Base-by-base conservation (phyloP, 2,888 invertebrate genomes). In the Chrysina gloriosa region DNA sequence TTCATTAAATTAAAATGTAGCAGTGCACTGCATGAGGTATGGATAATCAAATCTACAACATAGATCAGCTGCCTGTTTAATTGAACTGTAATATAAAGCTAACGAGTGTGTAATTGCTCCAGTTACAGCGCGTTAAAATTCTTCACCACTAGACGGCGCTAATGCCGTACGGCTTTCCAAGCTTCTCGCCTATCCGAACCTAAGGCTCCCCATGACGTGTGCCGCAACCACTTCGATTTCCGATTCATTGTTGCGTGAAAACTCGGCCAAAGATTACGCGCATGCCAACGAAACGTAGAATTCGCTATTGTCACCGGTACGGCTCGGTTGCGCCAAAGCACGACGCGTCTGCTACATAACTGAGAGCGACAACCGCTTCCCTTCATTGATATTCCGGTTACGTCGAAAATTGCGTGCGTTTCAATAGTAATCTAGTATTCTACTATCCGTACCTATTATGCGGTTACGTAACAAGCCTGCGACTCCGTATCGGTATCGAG, bases 211-310 rank as follows among this genome's bases (percentile, higher is more conserved):
- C 61, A 50, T 67, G 68, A 65, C 73, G 72, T 71, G 73, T 74
- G 75, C 74, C 69, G 73, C 58, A 66, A 58, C 31, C 70, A 72
- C 78, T 80, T 82, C 81, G 79, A 82, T 83, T 83, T 83, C 82
- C 76, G 81, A 80, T 74, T 75, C 78, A 76, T 72, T 79, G 77
- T 80, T 79, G 78, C 83, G 78, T 83, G 81, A 83, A 83, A 83
- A 82, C 78, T 79, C 82, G 82, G 82, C 79, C 81, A 78, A 75
- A 78, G 75, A 80, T 80, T 78, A 76, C 75, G 76, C 77, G 78
- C 48, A 25, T 14, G 4, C 48, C 25, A n/a, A n/a, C n/a, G n/a
- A 11, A 36, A 11, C 36, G 1, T 36, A n/a, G 14, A 36, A 36
- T 36, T 36, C 36, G 36, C 11, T 36, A 36, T 36, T 36, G 36